These are phyloP conservation scores for Felis chaus DNA, from an alignment of 2,113 vertebrate genomes.

Conservation along the genomic window DNA sequence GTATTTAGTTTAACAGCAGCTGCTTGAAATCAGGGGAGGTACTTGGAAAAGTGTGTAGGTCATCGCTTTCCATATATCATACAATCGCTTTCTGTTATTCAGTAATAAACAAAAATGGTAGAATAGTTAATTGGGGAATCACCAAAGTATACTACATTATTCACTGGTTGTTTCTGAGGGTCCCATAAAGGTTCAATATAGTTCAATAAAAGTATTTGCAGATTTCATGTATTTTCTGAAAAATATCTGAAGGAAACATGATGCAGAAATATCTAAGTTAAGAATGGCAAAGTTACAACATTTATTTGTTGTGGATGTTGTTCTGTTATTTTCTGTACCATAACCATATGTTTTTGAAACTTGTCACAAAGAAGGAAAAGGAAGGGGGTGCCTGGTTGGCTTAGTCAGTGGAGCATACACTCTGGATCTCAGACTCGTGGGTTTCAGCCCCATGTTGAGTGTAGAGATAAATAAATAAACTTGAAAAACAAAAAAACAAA, in stretches of 20 bases:
- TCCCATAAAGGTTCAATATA: neutral
- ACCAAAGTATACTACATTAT: neutral
- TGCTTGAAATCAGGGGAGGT: neutral
- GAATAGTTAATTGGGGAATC: neutral
- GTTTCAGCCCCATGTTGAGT: neutral
- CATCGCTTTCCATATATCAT: neutral
- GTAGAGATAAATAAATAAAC: neutral
- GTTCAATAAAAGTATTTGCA: neutral
- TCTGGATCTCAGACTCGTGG: neutral
- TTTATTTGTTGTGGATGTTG: neutral
- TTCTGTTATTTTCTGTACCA: neutral
- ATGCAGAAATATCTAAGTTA: neutral
- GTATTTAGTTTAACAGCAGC: neutral
- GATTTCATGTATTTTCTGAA: neutral
- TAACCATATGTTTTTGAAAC: neutral
- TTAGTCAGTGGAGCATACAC: neutral
- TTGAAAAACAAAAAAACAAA: neutral
- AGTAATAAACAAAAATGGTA: neutral
- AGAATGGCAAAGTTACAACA: neutral
- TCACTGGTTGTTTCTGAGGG: neutral
- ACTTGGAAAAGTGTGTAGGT: neutral
- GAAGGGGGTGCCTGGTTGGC: neutral
- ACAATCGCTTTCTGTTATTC: neutral
- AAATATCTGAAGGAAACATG: constrained; percentile 32
- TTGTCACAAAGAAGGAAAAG: neutral